Evolutionary conservation across 1,140 invertebrate species (phyloP).

Genomic region (Eriosoma lanigerum): DNA sequence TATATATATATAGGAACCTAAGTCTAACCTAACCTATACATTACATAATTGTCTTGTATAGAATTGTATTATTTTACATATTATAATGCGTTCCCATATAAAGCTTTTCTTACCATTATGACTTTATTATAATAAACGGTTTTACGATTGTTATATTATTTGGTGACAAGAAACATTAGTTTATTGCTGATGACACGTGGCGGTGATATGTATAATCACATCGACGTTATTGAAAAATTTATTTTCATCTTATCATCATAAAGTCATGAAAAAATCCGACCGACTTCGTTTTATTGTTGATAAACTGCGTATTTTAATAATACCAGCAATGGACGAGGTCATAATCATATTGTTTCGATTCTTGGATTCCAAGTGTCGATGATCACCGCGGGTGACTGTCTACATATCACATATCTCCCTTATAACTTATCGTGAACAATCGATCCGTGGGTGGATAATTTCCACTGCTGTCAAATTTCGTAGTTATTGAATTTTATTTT

Average conservation of each 20-base stretch:
- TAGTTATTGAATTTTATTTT: background rate
- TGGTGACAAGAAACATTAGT: slow-evolving; percentile 1
- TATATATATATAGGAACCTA: too few species aligned
- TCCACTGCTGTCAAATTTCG: slow-evolving; percentile 21
- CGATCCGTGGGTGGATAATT: slow-evolving; percentile 2
- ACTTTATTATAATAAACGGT: too few species aligned
- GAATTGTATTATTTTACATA: too few species aligned
- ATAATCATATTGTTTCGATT: slow-evolving; percentile 36
- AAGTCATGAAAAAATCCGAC: background rate
- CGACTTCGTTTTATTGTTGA: slow-evolving; percentile 38
- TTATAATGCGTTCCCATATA: too few species aligned
- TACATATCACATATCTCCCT: slow-evolving; percentile 12
- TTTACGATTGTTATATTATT: slow-evolving; percentile 34
- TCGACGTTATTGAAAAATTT: slow-evolving; percentile 26
- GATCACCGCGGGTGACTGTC: slow-evolving; percentile 46
- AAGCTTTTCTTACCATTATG: too few species aligned
- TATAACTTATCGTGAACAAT: background rate
- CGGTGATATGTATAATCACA: background rate
- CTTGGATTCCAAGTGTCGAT: slow-evolving; percentile 28
- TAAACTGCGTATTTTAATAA: slow-evolving; percentile 46
- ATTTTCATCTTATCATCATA: slow-evolving; percentile 30
- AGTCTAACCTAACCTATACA: too few species aligned
- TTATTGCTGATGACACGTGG: slow-evolving; percentile 12
- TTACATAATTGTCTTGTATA: too few species aligned
- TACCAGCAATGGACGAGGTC: background rate